Conservation (phyloP, 2,888 invertebrate species). For the Aleiodes testaceus region DNA sequence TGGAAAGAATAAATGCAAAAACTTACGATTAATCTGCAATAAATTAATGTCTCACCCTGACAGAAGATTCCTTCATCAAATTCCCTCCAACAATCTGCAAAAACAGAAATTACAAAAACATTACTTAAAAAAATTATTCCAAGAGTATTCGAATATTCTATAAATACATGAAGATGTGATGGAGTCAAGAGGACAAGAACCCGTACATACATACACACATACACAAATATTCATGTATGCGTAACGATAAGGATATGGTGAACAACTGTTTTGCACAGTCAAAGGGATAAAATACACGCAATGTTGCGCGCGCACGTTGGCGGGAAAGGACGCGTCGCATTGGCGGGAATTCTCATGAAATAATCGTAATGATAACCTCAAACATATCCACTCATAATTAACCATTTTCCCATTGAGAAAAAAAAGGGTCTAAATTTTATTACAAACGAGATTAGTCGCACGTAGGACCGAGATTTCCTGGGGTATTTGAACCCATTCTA, state of each 20-base stretch:
- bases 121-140: no score
- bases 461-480: conserved; percentile 47
- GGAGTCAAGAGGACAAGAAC: conserved; percentile 39
- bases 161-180: conserved; percentile 7
- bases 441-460: conserved; percentile 5
- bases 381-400: no score
- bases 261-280: conserved; percentile 33
- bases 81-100: conserved; percentile 8
- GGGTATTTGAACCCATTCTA: conserved; percentile 63
- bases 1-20: not conserved
- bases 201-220: conserved; percentile 31
- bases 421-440: no score
- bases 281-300: conserved; percentile 44
- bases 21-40: not conserved
- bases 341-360: conserved; percentile 51
- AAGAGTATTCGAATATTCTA: not conserved
- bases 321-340: conserved; percentile 62
- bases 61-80: conserved; percentile 11
- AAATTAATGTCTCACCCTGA: conserved; percentile 4
- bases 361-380: no score
- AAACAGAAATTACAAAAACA: not conserved
- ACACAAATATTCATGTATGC: conserved; percentile 9
- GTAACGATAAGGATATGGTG: conserved; percentile 5
- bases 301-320: conserved; percentile 62
- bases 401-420: no score